Conservation (phyloP, 2,113 vertebrate species). For the Eulemur macaco region DNA sequence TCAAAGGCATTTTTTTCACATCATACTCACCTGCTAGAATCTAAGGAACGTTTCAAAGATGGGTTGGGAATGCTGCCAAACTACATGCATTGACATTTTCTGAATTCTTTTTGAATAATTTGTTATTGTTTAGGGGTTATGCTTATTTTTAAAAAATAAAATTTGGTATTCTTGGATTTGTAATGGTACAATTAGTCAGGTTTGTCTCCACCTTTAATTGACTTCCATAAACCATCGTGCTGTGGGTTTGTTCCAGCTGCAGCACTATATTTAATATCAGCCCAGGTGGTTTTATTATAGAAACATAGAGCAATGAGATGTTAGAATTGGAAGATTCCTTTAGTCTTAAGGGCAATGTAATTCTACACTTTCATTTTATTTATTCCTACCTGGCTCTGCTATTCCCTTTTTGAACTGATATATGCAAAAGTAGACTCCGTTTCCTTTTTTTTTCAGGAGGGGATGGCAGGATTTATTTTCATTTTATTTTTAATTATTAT, state of each 20-base stretch:
- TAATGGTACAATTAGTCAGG: background rate
- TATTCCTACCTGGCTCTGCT: background rate
- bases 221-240: background rate
- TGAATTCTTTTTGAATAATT: background rate
- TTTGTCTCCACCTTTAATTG: background rate
- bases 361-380: background rate
- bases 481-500: too few relatives aligned
- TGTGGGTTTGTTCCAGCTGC: background rate
- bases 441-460: background rate
- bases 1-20: background rate
- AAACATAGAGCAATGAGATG: background rate
- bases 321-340: background rate
- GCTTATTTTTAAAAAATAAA: background rate
- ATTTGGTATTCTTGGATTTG: background rate
- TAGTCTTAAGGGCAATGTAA: background rate
- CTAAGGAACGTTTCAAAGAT: background rate
- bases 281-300: background rate
- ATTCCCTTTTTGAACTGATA: background rate
- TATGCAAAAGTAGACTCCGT: background rate
- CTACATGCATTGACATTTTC: background rate
- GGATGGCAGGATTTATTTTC: too few relatives aligned
- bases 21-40: background rate
- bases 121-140: background rate
- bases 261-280: constrained; percentile 18
- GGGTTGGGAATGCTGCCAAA: background rate